phyloP scores from a whole-genome alignment of 2,113 vertebrate genomes.

The Jaculus jaculus region DNA sequence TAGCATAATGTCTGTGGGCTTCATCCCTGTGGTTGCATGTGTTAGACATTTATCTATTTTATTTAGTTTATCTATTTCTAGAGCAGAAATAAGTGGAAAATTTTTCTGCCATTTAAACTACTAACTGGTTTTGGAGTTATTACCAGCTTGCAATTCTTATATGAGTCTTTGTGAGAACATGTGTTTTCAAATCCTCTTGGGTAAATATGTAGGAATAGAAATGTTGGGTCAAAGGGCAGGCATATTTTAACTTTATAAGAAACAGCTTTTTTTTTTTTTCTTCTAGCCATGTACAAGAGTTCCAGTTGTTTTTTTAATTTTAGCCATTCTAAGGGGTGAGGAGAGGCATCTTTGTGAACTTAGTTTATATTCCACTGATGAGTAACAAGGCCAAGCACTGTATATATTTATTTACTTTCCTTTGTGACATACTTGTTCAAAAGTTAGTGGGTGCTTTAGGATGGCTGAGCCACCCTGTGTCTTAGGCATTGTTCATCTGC shows the following conservation, averaged over 20 bases:
- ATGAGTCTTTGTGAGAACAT: neutral
- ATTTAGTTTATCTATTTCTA: neutral
- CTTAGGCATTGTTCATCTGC: neutral
- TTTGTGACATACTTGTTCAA: neutral
- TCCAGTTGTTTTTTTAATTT: slow-evolving; percentile 54
- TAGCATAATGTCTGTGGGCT: neutral
- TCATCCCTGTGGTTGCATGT: neutral
- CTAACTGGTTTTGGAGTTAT: neutral
- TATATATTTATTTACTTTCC: neutral
- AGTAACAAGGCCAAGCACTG: neutral
- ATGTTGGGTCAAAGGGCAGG: slow-evolving; percentile 19
- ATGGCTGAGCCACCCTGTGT: neutral
- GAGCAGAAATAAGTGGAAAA: neutral
- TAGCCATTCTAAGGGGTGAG: neutral
- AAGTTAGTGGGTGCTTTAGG: neutral
- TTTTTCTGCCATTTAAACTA: neutral
- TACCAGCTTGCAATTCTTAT: neutral
- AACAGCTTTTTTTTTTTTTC: slow-evolving; percentile 9
- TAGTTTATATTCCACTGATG: slow-evolving; percentile 39
- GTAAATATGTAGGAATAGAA: slow-evolving; percentile 26
- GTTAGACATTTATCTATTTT: slow-evolving; percentile 10
- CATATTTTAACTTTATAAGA: slow-evolving; percentile 40
- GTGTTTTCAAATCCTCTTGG: slow-evolving; percentile 27
- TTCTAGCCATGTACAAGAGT: neutral
- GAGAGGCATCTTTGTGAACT: neutral